Conservation (phyloP, 2,888 invertebrate species). For the Apamea monoglypha region DNA sequence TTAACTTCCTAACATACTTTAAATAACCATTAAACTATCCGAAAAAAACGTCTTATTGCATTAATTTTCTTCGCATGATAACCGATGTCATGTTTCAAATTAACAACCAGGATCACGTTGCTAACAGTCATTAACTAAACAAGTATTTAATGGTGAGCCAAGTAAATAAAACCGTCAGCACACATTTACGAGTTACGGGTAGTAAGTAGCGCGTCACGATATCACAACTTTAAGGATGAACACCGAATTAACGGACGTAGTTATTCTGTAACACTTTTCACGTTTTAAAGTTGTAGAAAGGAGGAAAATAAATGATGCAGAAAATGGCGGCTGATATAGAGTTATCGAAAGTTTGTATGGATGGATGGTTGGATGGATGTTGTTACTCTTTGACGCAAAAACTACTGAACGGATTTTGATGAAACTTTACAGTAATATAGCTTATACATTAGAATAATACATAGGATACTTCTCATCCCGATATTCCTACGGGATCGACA, state of each 20-base stretch:
- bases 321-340: background rate
- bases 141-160: conserved; percentile 23
- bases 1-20: background rate
- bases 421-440: no score
- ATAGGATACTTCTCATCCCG: no score
- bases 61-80: background rate
- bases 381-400: no score
- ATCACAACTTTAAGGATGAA: conserved; percentile 28
- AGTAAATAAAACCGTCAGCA: conserved; percentile 41
- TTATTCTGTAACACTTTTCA: conserved; percentile 31
- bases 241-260: conserved; percentile 27
- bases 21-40: background rate
- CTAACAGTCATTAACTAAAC: conserved; percentile 34
- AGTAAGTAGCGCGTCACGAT: conserved; percentile 31
- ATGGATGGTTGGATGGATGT: no score
- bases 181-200: conserved; percentile 11
- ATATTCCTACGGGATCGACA: no score
- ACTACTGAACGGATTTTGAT: no score
- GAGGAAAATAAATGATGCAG: background rate
- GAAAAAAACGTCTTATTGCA: background rate
- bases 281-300: background rate
- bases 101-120: conserved; percentile 37
- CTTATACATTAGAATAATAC: no score
- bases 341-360: background rate
- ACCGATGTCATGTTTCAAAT: conserved; percentile 14